Conservation (phyloP, 2,888 invertebrate genomes). For the Agrenia bidenticulata region DNA sequence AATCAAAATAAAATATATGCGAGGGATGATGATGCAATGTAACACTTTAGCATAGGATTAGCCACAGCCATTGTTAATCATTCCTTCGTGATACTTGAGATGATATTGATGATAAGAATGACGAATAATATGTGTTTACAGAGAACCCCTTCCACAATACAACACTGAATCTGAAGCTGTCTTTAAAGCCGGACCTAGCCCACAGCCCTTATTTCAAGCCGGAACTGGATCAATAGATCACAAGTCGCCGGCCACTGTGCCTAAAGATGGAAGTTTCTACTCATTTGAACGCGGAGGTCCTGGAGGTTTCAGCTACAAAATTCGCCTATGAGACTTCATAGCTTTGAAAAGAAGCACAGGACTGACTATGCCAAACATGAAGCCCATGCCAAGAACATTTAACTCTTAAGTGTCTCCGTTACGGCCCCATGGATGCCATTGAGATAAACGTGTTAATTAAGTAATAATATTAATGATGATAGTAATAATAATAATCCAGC, state of each 20-base stretch:
- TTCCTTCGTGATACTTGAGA: no score
- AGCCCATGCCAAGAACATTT: no score
- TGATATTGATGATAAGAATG: not conserved
- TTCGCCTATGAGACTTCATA: constrained; percentile 35
- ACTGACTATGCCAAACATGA: no score
- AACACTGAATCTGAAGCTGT: constrained; percentile 51
- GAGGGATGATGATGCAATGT: no score
- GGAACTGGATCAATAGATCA: constrained; percentile 53
- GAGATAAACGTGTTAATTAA: constrained; percentile 13
- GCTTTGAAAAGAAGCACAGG: not conserved
- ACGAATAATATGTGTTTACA: constrained; percentile 21
- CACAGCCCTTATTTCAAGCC: not conserved
- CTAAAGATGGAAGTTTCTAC: constrained; percentile 63
- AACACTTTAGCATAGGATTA: no score
- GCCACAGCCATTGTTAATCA: no score
- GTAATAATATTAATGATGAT: constrained; percentile 4
- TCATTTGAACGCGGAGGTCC: constrained; percentile 52
- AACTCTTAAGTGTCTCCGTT: not conserved
- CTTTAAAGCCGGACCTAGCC: constrained; percentile 50
- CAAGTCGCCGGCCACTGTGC: not conserved
- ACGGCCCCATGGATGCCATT: constrained; percentile 9
- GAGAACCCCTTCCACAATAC: constrained; percentile 52
- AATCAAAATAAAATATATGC: no score
- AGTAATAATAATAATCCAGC: constrained; percentile 7
- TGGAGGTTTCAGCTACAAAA: constrained; percentile 53